Conservation (phyloP, 2,797 vertebrate genomes). For the Platyrinchus mystaceus region DNA sequence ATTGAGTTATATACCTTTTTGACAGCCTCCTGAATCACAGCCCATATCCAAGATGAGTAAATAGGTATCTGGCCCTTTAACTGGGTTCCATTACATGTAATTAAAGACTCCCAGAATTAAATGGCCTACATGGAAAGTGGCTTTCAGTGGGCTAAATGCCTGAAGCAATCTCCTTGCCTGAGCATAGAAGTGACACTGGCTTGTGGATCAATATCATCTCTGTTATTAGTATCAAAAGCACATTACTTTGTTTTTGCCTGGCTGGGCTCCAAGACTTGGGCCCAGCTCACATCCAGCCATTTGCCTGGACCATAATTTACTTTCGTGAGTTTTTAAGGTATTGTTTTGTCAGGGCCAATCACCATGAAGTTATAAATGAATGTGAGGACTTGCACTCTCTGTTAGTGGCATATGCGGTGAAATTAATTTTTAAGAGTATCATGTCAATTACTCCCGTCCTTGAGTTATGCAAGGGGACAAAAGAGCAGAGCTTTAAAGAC, state of each 20-base stretch:
- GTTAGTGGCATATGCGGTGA: conserved; percentile 85
- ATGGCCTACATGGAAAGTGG: conserved; percentile 92
- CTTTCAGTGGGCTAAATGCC: conserved; percentile 92
- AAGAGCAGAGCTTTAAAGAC: conserved; percentile 78
- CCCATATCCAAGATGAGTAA: conserved; percentile 67
- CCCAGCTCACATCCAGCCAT: conserved; percentile 83
- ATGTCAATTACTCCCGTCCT: conserved; percentile 94
- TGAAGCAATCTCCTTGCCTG: conserved; percentile 85
- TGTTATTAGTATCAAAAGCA: conserved; percentile 99
- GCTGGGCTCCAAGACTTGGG: conserved; percentile 82
- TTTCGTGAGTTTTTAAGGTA: conserved; percentile 99
- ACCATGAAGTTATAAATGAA: conserved; percentile 98
- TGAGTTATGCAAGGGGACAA: conserved; percentile 88
- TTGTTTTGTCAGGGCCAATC: conserved; percentile 99
- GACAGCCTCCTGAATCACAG: conserved; percentile 79
- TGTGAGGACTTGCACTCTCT: conserved; percentile 83
- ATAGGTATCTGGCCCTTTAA: conserved; percentile 77
- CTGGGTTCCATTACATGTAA: conserved; percentile 92
- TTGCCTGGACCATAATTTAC: conserved; percentile 97
- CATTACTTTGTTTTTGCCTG: conserved; percentile 98
- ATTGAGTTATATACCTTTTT: conserved; percentile 78
- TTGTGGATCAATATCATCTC: conserved; percentile 94
- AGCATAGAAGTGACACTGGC: conserved; percentile 81
- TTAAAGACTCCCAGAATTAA: conserved; percentile 95
- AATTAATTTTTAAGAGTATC: conserved; percentile 98